Evolutionary conservation across 2,888 invertebrate genomes (phyloP).

Genomic region (Lutraria lutraria): DNA sequence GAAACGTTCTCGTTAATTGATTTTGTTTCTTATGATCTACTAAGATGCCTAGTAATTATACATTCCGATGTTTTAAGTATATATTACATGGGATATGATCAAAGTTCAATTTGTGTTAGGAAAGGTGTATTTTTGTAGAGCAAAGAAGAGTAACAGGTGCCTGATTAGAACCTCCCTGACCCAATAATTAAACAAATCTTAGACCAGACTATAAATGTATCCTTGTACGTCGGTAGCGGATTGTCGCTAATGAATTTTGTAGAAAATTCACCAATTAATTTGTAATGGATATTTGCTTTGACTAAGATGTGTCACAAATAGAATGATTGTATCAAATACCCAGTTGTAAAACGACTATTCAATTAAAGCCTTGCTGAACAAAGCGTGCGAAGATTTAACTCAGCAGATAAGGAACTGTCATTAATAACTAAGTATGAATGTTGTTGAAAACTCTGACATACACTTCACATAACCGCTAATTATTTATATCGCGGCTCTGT

Average conservation of each 20-base stretch:
- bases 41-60: slow-evolving; percentile 15
- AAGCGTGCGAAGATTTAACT: slow-evolving; percentile 34
- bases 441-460: neutral
- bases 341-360: slow-evolving; percentile 38
- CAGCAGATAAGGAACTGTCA: slow-evolving; percentile 34
- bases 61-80: slow-evolving; percentile 11
- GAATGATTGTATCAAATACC: slow-evolving; percentile 34
- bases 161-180: neutral
- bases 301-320: slow-evolving; percentile 45
- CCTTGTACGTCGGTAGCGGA: neutral
- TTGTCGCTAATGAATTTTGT: slow-evolving; percentile 41
- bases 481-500: neutral
- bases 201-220: neutral
- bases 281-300: slow-evolving; percentile 60
- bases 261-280: slow-evolving; percentile 57
- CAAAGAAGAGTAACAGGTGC: neutral
- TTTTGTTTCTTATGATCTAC: slow-evolving; percentile 24
- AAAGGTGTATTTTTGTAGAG: neutral
- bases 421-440: slow-evolving; percentile 26
- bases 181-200: slow-evolving; percentile 2
- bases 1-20: neutral
- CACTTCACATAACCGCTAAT: neutral
- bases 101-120: neutral
- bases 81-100: slow-evolving; percentile 8
- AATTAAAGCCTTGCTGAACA: slow-evolving; percentile 41